These are phyloP conservation scores for Percina caprodes DNA, from an alignment of 2,113 vertebrate genomes.

Conservation along the genomic window DNA sequence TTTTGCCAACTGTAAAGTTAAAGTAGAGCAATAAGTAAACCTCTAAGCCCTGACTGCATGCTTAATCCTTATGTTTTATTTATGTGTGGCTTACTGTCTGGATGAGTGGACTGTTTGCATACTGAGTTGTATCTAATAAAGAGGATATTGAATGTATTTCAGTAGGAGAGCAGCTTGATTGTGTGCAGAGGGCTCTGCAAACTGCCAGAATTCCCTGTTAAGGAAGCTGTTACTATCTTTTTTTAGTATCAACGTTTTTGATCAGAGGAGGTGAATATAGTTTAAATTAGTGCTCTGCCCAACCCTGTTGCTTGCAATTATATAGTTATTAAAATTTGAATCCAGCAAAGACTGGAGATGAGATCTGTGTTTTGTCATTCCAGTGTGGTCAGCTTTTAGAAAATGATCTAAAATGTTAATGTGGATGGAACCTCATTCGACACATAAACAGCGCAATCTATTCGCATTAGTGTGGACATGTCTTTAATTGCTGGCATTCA, in stretches of 20 bases:
- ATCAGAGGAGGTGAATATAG: conserved; percentile 17
- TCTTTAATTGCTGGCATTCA: conserved; percentile 74
- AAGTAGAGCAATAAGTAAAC: conserved; percentile 50
- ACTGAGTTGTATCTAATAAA: conserved; percentile 59
- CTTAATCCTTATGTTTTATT: conserved; percentile 74
- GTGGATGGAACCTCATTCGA: conserved; percentile 27
- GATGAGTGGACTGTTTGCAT: conserved; percentile 60
- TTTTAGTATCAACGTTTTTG: not conserved
- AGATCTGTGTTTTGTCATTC: not conserved
- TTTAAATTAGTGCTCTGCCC: conserved; percentile 2
- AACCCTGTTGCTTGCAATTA: not conserved
- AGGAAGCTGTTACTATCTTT: conserved; percentile 1
- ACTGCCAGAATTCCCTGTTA: conserved; percentile 13
- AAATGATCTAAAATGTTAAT: conserved; percentile 34
- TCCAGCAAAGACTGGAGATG: not conserved
- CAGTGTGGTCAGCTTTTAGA: conserved; percentile 5
- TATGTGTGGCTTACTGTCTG: conserved; percentile 60
- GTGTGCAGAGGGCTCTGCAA: conserved; percentile 24
- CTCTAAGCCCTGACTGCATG: conserved; percentile 40
- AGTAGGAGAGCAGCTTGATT: conserved; percentile 22
- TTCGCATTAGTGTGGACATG: conserved; percentile 40
- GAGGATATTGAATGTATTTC: conserved; percentile 60
- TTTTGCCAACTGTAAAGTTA: conserved; percentile 45
- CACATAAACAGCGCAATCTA: conserved; percentile 45
- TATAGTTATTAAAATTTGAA: not conserved